Evolutionary conservation across 1,140 invertebrate genomes (phyloP).

Genomic region (Melipona quadrifasciata): DNA sequence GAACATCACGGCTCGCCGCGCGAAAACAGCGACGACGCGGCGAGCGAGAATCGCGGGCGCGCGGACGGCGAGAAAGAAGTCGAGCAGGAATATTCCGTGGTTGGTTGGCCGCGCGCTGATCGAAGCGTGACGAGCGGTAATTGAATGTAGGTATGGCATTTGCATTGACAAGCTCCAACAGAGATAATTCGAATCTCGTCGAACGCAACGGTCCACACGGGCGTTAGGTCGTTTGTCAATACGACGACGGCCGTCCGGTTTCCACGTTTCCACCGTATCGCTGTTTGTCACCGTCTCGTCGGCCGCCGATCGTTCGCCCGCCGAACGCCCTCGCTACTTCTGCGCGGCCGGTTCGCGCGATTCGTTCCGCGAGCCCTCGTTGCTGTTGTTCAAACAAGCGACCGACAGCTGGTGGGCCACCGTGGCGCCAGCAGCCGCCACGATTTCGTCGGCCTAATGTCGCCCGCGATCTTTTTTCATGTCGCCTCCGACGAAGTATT

Average conservation of each 20-base stretch:
- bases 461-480: neutral
- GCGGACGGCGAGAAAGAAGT: constrained; percentile 39
- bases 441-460: neutral
- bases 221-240: constrained; percentile 81
- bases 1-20: neutral
- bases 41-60: no score
- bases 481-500: no score
- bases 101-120: constrained; percentile 70
- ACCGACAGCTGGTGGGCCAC: constrained; percentile 20
- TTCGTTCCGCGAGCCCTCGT: constrained; percentile 48
- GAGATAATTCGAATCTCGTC: constrained; percentile 82
- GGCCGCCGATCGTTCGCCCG: constrained; percentile 55
- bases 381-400: constrained; percentile 50
- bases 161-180: constrained; percentile 81
- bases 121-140: constrained; percentile 81
- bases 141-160: constrained; percentile 81
- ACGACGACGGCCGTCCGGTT: constrained; percentile 75
- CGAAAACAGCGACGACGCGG: neutral
- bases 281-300: constrained; percentile 77
- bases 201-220: constrained; percentile 78
- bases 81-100: constrained; percentile 47
- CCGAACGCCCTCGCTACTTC: constrained; percentile 56
- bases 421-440: constrained; percentile 19
- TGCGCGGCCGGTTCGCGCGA: constrained; percentile 42
- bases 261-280: constrained; percentile 72